Conservation (phyloP, 2,113 vertebrate genomes). For the Apus apus region DNA sequence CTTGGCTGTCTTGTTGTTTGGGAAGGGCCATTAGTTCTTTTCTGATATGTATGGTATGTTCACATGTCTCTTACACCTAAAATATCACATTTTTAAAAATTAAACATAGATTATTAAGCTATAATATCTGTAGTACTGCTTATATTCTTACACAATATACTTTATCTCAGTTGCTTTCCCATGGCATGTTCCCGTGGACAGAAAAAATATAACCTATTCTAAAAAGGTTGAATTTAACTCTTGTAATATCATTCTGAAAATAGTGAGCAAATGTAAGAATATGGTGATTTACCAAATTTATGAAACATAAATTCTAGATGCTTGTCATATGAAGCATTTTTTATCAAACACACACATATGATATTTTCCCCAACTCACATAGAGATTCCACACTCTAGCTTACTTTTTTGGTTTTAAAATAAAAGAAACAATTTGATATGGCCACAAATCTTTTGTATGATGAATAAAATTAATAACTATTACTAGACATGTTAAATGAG, state of each 20-base stretch:
- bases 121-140: neutral
- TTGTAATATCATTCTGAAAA: neutral
- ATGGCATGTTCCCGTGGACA: neutral
- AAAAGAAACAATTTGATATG: neutral
- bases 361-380: neutral
- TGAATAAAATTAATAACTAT: conserved; percentile 21
- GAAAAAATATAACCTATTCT: neutral
- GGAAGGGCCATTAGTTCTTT: neutral
- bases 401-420: neutral
- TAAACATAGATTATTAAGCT: neutral
- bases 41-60: neutral
- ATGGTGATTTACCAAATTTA: conserved; percentile 1
- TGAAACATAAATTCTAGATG: neutral
- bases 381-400: neutral
- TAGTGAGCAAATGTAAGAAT: neutral
- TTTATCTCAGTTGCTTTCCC: neutral
- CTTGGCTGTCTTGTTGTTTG: neutral
- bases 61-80: neutral
- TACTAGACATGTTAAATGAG: conserved; percentile 23
- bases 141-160: neutral
- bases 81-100: neutral
- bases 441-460: neutral
- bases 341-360: neutral
- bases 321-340: neutral
- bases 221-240: neutral